Conservation (phyloP, 2,797 vertebrate genomes). For the Peromyscus eremicus region DNA sequence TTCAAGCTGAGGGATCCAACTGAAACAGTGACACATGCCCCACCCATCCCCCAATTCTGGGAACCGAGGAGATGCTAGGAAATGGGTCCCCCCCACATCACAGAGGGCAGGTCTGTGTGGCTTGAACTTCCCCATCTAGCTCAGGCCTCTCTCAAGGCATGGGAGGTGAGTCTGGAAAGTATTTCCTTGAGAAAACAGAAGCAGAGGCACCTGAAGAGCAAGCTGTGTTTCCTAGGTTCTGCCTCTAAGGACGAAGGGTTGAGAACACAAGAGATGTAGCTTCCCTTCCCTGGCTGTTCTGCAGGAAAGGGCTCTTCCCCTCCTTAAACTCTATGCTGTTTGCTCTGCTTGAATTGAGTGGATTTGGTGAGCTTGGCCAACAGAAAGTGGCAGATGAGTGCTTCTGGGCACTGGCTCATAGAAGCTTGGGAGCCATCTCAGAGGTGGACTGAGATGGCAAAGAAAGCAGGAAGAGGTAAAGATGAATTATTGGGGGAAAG, state of each 20-base stretch:
- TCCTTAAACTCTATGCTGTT: not conserved
- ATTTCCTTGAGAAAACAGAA: constrained; percentile 56
- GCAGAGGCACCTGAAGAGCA: not conserved
- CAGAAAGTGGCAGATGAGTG: not conserved
- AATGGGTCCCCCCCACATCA: not conserved
- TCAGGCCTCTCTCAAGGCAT: not conserved
- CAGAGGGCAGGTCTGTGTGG: accelerated
- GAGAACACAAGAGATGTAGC: not conserved
- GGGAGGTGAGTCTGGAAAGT: not conserved
- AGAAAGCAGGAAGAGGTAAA: not conserved
- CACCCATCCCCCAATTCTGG: not conserved
- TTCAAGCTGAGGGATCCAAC: not conserved
- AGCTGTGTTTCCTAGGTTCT: constrained; percentile 32
- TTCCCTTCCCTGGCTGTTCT: not conserved
- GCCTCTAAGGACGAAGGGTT: not conserved
- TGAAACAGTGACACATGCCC: not conserved
- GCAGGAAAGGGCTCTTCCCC: not conserved
- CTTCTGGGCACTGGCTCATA: not conserved
- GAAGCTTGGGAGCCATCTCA: not conserved
- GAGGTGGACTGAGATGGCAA: not conserved
- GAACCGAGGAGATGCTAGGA: not conserved
- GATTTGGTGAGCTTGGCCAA: not conserved
- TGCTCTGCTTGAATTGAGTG: not conserved
- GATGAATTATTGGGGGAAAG: not conserved
- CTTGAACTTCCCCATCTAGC: not conserved